Percentiles rank a stretch among this genome's conserved stretches.
phyloP scores from a whole-genome alignment of 37 sponge, comb jelly and placozoan genomes.

The Cladorhizidae sp. region DNA sequence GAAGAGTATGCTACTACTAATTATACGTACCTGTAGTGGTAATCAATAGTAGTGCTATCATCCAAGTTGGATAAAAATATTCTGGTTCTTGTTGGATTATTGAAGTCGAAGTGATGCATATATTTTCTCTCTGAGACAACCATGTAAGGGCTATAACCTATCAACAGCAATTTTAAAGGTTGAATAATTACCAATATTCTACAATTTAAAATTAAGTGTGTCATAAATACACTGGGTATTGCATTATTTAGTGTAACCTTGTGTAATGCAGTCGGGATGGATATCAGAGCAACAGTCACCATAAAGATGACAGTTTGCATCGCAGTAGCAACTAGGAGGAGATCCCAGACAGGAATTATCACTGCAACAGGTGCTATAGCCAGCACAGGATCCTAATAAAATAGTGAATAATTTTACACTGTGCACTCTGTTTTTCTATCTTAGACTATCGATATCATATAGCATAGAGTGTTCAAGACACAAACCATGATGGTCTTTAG shows the following conservation, averaged over 20 bases:
- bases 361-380: conserved; percentile 13
- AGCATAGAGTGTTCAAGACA: too few species aligned
- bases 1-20: too few species aligned
- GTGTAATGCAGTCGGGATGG: background rate
- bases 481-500: too few species aligned
- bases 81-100: background rate
- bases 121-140: background rate
- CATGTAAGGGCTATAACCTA: background rate
- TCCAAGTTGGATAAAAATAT: background rate
- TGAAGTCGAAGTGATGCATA: background rate
- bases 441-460: too few species aligned
- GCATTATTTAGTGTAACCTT: background rate
- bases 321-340: conserved; percentile 41
- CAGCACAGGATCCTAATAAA: conserved; percentile 32
- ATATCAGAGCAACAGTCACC: conserved; percentile 34
- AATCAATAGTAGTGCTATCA: background rate
- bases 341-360: conserved; percentile 6
- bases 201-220: too few species aligned
- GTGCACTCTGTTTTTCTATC: too few species aligned
- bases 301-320: conserved; percentile 8
- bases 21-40: background rate
- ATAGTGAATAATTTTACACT: background rate
- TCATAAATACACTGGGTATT: too few species aligned
- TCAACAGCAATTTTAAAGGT: too few species aligned
- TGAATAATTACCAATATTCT: too few species aligned